Base-by-base conservation (phyloP, 2,797 vertebrate genomes). In the Catamblyrhynchus diadema region DNA sequence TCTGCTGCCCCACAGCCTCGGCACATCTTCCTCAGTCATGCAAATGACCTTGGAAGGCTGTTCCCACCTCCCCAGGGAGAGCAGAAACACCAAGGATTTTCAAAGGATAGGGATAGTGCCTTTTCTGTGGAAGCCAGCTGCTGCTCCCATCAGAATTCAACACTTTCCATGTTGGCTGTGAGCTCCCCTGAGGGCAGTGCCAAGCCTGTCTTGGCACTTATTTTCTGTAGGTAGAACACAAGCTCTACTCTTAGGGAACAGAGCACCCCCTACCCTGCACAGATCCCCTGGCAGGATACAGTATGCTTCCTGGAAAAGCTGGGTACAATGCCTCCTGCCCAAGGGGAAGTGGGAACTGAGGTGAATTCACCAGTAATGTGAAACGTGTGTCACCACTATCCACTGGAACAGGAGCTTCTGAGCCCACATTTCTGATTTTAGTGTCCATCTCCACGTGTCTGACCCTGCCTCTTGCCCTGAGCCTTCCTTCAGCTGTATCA, bases 141-240 rank as follows among this genome's bases (percentile, higher is more conserved):
- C 82, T 91, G 80, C 69, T 87, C 53, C 93, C 80, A 80, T 91
- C 75, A 85, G 61, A 70, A 78, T 87, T 86, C 83, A 91, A 67
- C 59, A 80, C 70, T 75, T 82, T 20, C 41, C 25, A 0, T 25
- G 41, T 7, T 72, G 67, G 50, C 72, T 85, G 27, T 39, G 41
- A 66, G 48, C 17, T 85, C 33, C 57, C 37, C 22, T 8, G 41
- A n/a, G 41, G 62, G 62, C 70, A 72, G n/a, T 39, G 35, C 64
- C 93, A 88, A 80, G 35, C 42, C 45, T 45, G 9, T 35, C 75
- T 67, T 66, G 35, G 56, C 54, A 30, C 32, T 85, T 73, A 11
- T 20, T 77, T 85, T 60, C 73, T 3, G 0, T 24, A 41, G 65
- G 27, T 28, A 59, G 87, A 74, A 22, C 50, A 25, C 6, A 18